Conservation (phyloP, 2,888 invertebrate species). For the Eurytoma adleriae region DNA sequence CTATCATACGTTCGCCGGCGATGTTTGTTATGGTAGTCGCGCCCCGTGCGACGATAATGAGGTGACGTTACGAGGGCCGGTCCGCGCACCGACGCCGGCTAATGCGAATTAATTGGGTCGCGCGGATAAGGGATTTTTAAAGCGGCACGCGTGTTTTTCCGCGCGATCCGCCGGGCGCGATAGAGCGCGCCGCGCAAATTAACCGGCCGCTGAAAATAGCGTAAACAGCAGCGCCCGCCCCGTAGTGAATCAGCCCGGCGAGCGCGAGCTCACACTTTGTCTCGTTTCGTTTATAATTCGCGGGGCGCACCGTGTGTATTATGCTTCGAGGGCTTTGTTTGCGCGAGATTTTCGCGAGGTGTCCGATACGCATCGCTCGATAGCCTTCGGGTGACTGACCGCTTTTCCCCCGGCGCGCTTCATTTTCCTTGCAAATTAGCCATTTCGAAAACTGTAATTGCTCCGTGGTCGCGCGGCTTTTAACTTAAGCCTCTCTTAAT, state of each 20-base stretch:
- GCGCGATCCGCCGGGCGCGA: neutral
- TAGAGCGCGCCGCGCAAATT: slow-evolving; percentile 16
- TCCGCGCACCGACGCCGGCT: slow-evolving; percentile 15
- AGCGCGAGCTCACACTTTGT: slow-evolving; percentile 23
- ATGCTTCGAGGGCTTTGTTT: neutral
- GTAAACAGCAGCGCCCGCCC: slow-evolving; percentile 33
- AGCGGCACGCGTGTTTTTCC: slow-evolving; percentile 30
- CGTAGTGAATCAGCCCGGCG: slow-evolving; percentile 26
- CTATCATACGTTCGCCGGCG: neutral
- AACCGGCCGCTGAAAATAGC: slow-evolving; percentile 42
- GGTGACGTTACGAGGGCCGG: neutral
- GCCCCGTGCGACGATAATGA: slow-evolving; percentile 24
- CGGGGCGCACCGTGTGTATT: neutral
- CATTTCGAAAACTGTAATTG: no score
- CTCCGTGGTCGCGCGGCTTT: no score
- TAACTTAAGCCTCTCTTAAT: no score
- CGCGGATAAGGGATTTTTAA: slow-evolving; percentile 29
- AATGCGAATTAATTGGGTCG: slow-evolving; percentile 38
- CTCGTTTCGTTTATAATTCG: slow-evolving; percentile 25
- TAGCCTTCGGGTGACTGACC: neutral
- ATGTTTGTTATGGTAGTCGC: slow-evolving; percentile 35
- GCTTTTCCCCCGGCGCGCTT: neutral
- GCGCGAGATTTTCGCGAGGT: slow-evolving; percentile 4
- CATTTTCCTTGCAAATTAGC: no score
- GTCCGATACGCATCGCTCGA: slow-evolving; percentile 1